These are phyloP conservation scores for Hedychridium roseum DNA, from an alignment of 2,888 invertebrate species.

Conservation along the genomic window DNA sequence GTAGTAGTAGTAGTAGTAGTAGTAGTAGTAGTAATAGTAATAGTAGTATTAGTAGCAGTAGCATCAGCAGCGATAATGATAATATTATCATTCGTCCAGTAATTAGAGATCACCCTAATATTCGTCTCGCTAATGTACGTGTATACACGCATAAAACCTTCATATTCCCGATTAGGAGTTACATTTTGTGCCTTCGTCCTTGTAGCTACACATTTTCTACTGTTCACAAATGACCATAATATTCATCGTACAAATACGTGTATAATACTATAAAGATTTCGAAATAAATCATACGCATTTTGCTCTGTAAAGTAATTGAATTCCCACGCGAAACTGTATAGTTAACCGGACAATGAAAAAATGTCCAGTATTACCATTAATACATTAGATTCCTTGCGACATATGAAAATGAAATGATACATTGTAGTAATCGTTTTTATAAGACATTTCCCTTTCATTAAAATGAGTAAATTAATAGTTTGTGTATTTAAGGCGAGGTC, in stretches of 20 bases:
- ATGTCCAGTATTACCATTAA: constrained; percentile 23
- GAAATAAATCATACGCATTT: too few species aligned
- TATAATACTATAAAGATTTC: too few species aligned
- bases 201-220: too few species aligned
- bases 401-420: too few species aligned
- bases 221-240: too few species aligned
- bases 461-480: too few species aligned
- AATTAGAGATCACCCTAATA: constrained; percentile 25
- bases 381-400: constrained; percentile 29
- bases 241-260: too few species aligned
- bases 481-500: too few species aligned
- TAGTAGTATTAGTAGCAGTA: constrained; percentile 5
- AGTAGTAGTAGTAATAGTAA: constrained; percentile 28
- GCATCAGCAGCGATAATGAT: constrained; percentile 19
- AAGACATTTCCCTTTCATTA: too few species aligned
- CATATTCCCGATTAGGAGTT: constrained; percentile 13
- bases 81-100: constrained; percentile 27
- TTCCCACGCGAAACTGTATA: too few species aligned
- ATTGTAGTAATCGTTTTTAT: too few species aligned
- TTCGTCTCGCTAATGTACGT: constrained; percentile 17
- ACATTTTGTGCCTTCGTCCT: constrained; percentile 8
- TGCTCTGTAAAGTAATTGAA: too few species aligned
- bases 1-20: constrained; percentile 27
- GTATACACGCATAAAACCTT: constrained; percentile 28
- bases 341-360: constrained; percentile 33